phyloP scores from a whole-genome alignment of 2,113 vertebrate species.

The Balaeniceps rex region DNA sequence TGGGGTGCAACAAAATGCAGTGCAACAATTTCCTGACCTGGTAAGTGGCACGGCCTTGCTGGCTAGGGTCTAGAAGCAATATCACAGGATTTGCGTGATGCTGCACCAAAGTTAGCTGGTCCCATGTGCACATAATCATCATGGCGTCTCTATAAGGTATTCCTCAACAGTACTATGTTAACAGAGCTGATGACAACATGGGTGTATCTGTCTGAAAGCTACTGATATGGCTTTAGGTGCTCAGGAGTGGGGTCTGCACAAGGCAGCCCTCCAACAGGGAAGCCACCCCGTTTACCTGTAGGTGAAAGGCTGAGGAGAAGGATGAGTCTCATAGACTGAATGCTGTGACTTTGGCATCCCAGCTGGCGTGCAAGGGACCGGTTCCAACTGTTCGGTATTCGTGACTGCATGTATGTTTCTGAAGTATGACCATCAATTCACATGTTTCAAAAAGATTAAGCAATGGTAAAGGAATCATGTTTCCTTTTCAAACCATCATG shows the following conservation, averaged over 20 bases:
- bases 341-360: background rate
- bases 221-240: background rate
- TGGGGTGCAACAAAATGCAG: background rate
- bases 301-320: background rate
- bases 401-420: background rate
- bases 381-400: background rate
- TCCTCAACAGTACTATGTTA: background rate
- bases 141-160: background rate
- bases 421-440: background rate
- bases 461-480: background rate
- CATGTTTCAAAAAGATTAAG: background rate
- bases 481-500: background rate
- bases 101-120: background rate
- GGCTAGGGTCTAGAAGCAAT: background rate
- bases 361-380: fast-evolving
- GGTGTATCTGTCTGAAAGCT: background rate
- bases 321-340: background rate
- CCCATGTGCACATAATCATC: fast-evolving
- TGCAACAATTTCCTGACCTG: background rate
- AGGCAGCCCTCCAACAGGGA: background rate
- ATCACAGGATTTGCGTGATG: background rate
- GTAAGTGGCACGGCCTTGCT: background rate
- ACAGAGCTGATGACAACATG: background rate
- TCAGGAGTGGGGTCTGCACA: background rate
- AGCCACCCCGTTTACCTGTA: background rate